Evolutionary conservation across 2,113 vertebrate species (phyloP), one percentile per base, ranked within the genome.

Genomic region (Pachycephala philippinensis): DNA sequence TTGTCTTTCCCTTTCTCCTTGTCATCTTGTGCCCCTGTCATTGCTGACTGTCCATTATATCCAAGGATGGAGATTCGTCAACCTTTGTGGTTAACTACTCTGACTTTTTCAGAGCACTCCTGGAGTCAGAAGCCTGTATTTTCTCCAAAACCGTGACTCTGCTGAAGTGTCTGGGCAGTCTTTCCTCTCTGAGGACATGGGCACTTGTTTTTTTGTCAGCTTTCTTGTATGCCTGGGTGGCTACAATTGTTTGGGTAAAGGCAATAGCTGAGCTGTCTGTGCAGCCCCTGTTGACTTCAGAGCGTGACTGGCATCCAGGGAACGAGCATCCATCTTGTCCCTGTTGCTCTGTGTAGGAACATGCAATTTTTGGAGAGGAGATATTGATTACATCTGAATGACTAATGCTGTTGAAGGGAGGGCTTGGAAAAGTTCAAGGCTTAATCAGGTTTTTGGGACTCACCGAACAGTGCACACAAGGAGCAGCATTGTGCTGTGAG

Each of bases 321-420:
- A 65, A 16, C 0, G 2, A 57, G 33, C 39, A 50, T 78, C 61
- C 13, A 4, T 44, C 45, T 18, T 6, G 7, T 56, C 54, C 24
- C 8, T 2, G 1, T n/a, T 59, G 49, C 40, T 91, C 19, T 9
- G 4, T 30, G 37, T 17, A 74, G 52, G 63, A 82, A 8, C 1
- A 1, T 17, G 23, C 40, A 39, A 1, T 50, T 64, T 90, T 72
- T 0, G 0, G 45, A 22, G 39, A 26, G 8, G 14, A 69, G 28
- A 54, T 60, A 13, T 33, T 28, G 40, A 39, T 59, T 70, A 40
- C 27, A 21, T 79, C 49, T n/a, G 20, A 53, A 27, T 92, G 74
- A 87, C 33, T 92, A 44, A 68, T 20, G 65, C 44, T 74, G 50
- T 26, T 65, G 28, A 61, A 90, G 54, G 31, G 33, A 75, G 16